phyloP scores from a whole-genome alignment of 2,888 invertebrate species.

The Octonoba sinensis region DNA sequence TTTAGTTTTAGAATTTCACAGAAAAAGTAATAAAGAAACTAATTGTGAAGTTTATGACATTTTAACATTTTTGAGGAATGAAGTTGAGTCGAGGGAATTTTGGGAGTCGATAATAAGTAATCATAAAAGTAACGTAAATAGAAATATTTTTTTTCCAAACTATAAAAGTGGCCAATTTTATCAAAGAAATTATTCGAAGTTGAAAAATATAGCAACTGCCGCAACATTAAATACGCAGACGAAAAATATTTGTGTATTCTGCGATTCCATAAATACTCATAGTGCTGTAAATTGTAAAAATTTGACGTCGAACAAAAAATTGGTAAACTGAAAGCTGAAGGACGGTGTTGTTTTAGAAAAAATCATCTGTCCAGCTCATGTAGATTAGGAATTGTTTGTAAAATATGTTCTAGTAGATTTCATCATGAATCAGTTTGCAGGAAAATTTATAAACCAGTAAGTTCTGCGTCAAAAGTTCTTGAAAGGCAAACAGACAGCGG shows the following conservation, averaged over 20 bases:
- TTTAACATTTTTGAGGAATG: conserved; percentile 3
- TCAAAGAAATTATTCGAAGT: not conserved
- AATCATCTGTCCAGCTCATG: not conserved
- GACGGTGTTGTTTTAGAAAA: not conserved
- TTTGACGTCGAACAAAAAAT: not conserved
- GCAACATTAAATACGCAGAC: not conserved
- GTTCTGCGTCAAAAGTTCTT: no score
- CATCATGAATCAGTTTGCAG: no score
- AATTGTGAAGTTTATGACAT: not conserved
- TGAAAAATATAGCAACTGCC: not conserved
- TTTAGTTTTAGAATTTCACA: conserved; percentile 1
- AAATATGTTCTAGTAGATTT: no score
- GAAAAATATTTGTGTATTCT: not conserved
- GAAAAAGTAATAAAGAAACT: conserved; percentile 1
- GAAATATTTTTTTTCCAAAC: not conserved
- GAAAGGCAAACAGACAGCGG: no score
- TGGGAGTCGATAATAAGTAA: not conserved
- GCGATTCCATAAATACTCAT: no score
- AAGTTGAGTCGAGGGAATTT: conserved; percentile 6
- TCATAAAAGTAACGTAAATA: not conserved
- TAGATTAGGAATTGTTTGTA: no score
- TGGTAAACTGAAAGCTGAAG: not conserved
- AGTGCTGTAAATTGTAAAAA: conserved; percentile 5
- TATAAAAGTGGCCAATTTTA: not conserved
- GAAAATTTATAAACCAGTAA: no score